A percentile compares a stretch with the other conserved stretches of the same genome.
Conservation (phyloP, 2,113 vertebrate species). For the Sphyrna mokarran region DNA sequence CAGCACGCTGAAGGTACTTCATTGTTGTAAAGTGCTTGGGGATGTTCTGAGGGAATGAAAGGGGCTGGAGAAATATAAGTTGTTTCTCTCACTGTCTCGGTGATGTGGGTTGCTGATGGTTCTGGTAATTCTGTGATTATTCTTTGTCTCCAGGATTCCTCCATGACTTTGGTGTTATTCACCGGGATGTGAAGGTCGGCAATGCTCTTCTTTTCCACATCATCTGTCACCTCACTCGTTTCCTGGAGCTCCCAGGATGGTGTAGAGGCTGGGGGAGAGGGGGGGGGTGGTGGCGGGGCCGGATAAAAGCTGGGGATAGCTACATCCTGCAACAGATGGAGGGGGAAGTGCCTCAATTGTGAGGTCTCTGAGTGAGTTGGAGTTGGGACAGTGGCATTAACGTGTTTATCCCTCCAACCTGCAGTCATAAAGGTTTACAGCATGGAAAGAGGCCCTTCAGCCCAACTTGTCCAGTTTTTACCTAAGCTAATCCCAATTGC, state of each 20-base stretch:
- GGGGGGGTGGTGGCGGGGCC: no score
- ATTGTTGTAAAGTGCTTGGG: neutral
- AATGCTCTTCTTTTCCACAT: no score
- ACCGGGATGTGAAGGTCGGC: slow-evolving; percentile 84
- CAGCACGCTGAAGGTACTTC: neutral
- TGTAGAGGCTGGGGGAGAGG: no score
- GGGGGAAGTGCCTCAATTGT: neutral
- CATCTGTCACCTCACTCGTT: neutral
- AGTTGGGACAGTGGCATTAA: neutral
- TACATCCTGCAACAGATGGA: neutral
- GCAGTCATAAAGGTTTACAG: no score
- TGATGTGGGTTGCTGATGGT: neutral
- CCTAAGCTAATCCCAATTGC: no score
- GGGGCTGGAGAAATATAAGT: neutral
- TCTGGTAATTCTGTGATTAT: neutral
- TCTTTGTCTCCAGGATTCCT: slow-evolving; percentile 70
- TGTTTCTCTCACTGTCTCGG: neutral
- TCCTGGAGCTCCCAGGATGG: no score
- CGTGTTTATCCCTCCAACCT: neutral
- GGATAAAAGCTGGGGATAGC: neutral
- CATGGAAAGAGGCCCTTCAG: no score
- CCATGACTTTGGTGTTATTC: slow-evolving; percentile 83
- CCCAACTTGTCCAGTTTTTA: no score
- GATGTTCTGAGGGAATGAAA: neutral
- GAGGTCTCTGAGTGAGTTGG: neutral